Evolutionary conservation across 2,113 vertebrate genomes (phyloP), one percentile per base, ranked within the genome.

Genomic region (Bungarus multicinctus): DNA sequence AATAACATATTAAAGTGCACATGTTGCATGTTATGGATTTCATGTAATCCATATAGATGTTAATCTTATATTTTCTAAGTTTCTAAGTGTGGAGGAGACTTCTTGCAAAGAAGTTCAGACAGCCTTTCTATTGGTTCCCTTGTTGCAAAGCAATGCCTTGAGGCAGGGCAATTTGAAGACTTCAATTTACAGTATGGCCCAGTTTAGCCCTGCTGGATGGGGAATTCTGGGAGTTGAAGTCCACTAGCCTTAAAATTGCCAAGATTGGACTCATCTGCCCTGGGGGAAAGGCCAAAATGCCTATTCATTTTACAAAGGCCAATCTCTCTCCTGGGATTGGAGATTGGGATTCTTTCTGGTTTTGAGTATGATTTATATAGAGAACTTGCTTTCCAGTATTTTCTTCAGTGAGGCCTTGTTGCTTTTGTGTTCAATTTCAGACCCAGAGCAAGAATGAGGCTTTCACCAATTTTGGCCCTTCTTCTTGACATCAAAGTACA

Each of bases 1-100:
- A 95, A 96, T 91, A 3, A 11, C 34, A 58, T 34, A 11, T 39
- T 87, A 81, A 88, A 88, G 50, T 18, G 93, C 64, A 94, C 91
- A 88, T 91, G 90, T 89, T 93, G 91, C 85, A 92, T 11, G 39
- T 47, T 23, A 95, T 0, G 1, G 0, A 43, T 25, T 14, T 0
- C 0, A 18, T 69, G 14, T 34, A 53, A 87, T 89, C 16, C 27
- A 50, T 12, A 10, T 27, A 23, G 2, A 94, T 7, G 0, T 22
- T 0, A 3, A 89, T 90, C 0, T 0, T 5, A 0, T 3, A 55
- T 43, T 39, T 81, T 43, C 74, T 81, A 18, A 16, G 7, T 43
- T 81, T 81, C 74, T 34, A 81, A 74, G 34, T 34, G 43, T 22
- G 74, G 2, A 43, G 69, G 16, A 39, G 6, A 43, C 47, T n/a